Evolutionary conservation across 2,797 vertebrate species (phyloP).

Genomic region (Leontopithecus rosalia): DNA sequence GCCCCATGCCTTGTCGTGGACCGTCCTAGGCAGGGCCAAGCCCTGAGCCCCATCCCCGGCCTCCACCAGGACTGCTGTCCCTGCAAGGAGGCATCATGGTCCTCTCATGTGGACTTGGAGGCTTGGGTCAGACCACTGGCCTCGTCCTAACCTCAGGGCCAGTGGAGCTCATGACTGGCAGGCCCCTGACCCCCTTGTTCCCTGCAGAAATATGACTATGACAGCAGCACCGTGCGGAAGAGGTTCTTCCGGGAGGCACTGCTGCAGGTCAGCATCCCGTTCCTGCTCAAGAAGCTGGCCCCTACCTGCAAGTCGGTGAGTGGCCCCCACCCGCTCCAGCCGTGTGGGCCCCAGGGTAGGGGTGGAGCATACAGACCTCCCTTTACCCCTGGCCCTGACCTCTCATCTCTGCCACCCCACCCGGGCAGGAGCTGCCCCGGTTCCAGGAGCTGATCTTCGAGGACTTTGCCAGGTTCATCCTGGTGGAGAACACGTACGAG

Average conservation of each 20-base stretch:
- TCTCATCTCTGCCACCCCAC: fast-evolving
- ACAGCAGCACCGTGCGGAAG: constrained; percentile 98
- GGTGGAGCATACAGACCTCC: not conserved
- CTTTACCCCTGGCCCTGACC: not conserved
- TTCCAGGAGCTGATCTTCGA: constrained; percentile 98
- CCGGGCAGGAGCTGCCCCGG: constrained; percentile 91
- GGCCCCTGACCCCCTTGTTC: fast-evolving
- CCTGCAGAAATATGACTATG: constrained; percentile 95
- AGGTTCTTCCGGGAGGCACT: constrained; percentile 98
- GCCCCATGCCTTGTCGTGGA: fast-evolving
- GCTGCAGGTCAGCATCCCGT: constrained; percentile 97
- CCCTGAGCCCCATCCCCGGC: not conserved
- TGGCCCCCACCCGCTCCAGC: fast-evolving
- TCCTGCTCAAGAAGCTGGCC: constrained; percentile 94
- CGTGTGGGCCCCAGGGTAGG: fast-evolving
- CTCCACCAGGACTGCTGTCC: not conserved
- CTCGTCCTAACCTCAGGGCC: not conserved
- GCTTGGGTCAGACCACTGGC: not conserved
- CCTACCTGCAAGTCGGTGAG: constrained; percentile 92
- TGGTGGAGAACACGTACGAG: constrained; percentile 96
- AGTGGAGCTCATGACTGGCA: not conserved
- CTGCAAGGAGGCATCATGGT: fast-evolving
- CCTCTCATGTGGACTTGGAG: fast-evolving
- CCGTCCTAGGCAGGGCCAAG: not conserved
- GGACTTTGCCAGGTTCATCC: constrained; percentile 94